Percentiles rank a stretch among this genome's conserved stretches.
Conservation (phyloP, 2,797 vertebrate genomes). For the Oceanodroma leucorhoa region DNA sequence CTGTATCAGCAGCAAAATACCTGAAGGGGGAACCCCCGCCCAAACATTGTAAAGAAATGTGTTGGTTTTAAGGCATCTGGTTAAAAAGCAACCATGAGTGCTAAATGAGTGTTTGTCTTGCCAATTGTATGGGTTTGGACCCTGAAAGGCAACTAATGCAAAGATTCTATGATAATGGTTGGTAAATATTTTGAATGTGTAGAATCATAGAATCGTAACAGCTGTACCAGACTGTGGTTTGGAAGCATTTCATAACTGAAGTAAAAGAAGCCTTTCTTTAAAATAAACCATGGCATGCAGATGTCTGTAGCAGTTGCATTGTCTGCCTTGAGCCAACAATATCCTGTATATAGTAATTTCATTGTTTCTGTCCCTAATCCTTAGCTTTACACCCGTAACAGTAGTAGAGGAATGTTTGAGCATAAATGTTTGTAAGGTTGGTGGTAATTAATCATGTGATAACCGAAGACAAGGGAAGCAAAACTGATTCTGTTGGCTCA, state of each 20-base stretch:
- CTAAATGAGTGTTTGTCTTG: neutral
- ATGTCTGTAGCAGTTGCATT: neutral
- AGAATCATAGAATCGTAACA: neutral
- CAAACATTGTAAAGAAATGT: neutral
- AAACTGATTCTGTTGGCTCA: neutral
- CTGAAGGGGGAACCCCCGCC: neutral
- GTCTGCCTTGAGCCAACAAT: neutral
- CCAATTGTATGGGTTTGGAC: neutral
- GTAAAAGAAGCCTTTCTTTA: neutral
- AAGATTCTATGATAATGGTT: neutral
- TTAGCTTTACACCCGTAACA: neutral
- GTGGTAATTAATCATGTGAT: neutral
- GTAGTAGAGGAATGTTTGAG: neutral
- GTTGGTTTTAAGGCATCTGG: neutral
- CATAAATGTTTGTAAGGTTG: neutral
- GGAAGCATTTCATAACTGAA: neutral
- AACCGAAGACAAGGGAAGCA: neutral
- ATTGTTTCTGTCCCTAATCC: neutral
- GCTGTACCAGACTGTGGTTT: neutral
- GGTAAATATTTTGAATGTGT: neutral
- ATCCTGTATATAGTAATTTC: neutral
- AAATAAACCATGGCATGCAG: neutral
- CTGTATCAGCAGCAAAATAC: neutral
- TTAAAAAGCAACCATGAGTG: neutral
- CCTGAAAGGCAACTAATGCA: neutral